Base-by-base conservation (phyloP, 2,113 vertebrate species). In the Phoxinus phoxinus region DNA sequence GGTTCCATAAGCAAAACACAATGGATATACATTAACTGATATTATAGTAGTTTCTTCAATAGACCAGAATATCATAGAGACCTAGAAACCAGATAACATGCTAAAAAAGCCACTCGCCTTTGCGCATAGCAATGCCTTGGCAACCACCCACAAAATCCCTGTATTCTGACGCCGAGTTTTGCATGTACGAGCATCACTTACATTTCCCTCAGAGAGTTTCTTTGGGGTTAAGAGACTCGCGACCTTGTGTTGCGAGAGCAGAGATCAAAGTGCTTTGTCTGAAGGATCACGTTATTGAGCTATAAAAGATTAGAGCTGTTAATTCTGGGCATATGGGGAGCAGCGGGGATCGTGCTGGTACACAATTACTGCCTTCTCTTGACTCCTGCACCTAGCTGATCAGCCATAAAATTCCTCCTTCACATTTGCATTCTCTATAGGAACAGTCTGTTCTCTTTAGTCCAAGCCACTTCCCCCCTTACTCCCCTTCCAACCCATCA, bases 401-500 rank as follows among this genome's bases (percentile, higher is more conserved):
- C 32, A 32, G 41, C 67, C 58, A 78, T 72, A 79, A 87, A 80
- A 44, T 59, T 80, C 76, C 63, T 51, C 63, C 59, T 67, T 81
- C 53, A 84, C 58, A 85, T 88, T 80, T 90, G 88, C 56, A 89
- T 82, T 88, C 75, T 84, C 85, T 74, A 90, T 89, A 91, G 71
- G 90, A 91, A 91, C 91, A 89, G 63, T 53, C 37, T 91, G 87
- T 91, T 92, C 88, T 80, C 59, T 83, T 32, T 56, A 77, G 59
- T 69, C 48, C 12, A 51, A 86, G 35, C 46, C 21, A 25, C 81
- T 74, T 46, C 78, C 69, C 67, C 67, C 81, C 82, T 67, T 82
- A 63, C 23, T 84, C 69, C 41, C 78, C 85, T 81, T 84, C 85
- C 85, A 88, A 84, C 86, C 82, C 53, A 41, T 13, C 21, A n/a